Percentiles rank a stretch among this genome's conserved stretches.
Evolutionary conservation across 2,888 invertebrate species (phyloP).

Genomic region (Melieria crassipennis): DNA sequence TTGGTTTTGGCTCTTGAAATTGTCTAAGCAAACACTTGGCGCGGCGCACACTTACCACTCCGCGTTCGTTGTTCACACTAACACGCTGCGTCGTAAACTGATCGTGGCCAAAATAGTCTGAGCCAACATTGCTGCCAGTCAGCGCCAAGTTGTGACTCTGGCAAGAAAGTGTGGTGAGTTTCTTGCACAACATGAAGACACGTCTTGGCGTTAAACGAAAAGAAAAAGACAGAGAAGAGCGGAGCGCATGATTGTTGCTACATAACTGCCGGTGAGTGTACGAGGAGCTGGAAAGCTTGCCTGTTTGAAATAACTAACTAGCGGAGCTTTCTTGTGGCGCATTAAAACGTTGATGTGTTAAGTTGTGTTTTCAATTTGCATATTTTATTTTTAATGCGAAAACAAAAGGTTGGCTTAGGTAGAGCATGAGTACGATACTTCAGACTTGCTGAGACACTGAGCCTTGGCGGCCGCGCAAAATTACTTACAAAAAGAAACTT

Average conservation of each 20-base stretch:
- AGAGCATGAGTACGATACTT: too few species aligned
- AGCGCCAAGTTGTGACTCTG: slow-evolving; percentile 20
- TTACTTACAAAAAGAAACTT: too few species aligned
- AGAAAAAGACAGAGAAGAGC: background rate
- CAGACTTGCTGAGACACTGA: too few species aligned
- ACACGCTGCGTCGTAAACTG: slow-evolving; percentile 47
- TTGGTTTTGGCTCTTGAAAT: slow-evolving; percentile 11
- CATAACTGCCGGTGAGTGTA: too few species aligned
- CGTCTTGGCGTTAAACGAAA: background rate
- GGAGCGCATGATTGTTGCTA: background rate
- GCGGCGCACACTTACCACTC: slow-evolving; percentile 37
- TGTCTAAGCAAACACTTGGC: slow-evolving; percentile 22
- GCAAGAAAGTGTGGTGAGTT: slow-evolving; percentile 49
- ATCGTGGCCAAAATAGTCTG: slow-evolving; percentile 22
- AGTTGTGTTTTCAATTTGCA: too few species aligned
- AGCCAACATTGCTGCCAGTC: slow-evolving; percentile 25
- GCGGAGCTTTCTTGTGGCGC: too few species aligned
- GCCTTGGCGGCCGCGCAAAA: too few species aligned
- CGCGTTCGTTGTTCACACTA: slow-evolving; percentile 43
- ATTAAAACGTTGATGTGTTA: too few species aligned
- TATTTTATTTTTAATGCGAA: too few species aligned
- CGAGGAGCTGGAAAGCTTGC: too few species aligned
- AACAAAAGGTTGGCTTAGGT: too few species aligned
- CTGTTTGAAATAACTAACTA: too few species aligned
- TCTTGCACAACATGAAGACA: slow-evolving; percentile 6